Evolutionary conservation across 2,888 invertebrate species (phyloP).

Genomic region (Dione vanillae): DNA sequence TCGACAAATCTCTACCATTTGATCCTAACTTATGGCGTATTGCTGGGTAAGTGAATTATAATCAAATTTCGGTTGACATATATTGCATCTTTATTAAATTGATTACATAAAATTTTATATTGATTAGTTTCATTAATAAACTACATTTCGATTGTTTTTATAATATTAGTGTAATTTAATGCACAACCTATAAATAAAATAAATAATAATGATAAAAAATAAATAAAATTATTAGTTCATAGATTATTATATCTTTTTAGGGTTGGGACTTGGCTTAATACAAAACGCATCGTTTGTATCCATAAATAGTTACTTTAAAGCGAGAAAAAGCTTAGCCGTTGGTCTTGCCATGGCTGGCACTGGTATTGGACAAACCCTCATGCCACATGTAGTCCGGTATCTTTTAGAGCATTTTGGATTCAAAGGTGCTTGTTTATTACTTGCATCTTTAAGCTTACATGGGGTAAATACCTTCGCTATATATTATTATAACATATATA

Average conservation of each 20-base stretch:
- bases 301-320: constrained; percentile 88
- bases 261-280: constrained; percentile 88
- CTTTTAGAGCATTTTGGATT: constrained; percentile 87
- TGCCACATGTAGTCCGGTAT: constrained; percentile 88
- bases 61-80: too few species aligned
- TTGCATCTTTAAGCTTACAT: constrained; percentile 86
- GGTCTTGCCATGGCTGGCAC: constrained; percentile 90
- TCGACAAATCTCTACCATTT: constrained; percentile 75
- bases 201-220: too few species aligned
- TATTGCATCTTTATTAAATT: too few species aligned
- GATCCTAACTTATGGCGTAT: constrained; percentile 73
- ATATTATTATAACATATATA: too few species aligned
- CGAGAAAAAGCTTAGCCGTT: constrained; percentile 88
- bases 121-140: too few species aligned
- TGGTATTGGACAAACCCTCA: constrained; percentile 89
- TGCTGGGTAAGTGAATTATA: constrained; percentile 64
- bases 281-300: constrained; percentile 89
- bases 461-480: constrained; percentile 80
- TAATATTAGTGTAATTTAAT: too few species aligned
- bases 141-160: too few species aligned
- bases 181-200: too few species aligned
- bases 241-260: constrained; percentile 63
- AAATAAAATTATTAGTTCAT: too few species aligned
- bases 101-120: too few species aligned
- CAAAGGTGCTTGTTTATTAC: constrained; percentile 85